Conservation (phyloP, 2,797 vertebrate species). For the Rallus crepitans region DNA sequence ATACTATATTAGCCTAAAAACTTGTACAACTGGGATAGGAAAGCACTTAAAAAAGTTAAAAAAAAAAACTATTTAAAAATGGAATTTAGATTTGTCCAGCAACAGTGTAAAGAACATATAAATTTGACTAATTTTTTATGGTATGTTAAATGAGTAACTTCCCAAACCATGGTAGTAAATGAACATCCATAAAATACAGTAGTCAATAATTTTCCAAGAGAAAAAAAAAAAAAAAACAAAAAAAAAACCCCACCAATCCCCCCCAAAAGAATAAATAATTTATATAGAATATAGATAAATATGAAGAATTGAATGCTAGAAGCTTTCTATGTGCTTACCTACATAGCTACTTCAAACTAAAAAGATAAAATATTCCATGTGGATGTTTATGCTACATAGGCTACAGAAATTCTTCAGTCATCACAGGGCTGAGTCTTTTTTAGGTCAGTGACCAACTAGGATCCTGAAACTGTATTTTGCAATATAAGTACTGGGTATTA, state of each 20-base stretch:
- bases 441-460: background rate
- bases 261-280: background rate
- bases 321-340: background rate
- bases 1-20: background rate
- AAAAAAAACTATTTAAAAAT: background rate
- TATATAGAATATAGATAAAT: background rate
- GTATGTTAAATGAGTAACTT: background rate
- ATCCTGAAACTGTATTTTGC: background rate
- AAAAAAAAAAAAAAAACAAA: background rate
- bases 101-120: background rate
- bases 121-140: background rate
- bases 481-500: background rate
- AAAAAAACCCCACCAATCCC: too few species aligned
- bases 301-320: background rate
- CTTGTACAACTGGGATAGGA: background rate
- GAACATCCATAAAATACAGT: background rate
- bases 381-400: background rate
- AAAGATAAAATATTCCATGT: background rate
- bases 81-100: background rate
- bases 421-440: background rate
- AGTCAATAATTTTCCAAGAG: background rate
- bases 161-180: background rate
- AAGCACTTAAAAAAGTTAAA: background rate
- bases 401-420: background rate
- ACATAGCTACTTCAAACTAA: background rate